Conservation (phyloP, 2,797 vertebrate genomes). For the Pelobates cultripes region DNA sequence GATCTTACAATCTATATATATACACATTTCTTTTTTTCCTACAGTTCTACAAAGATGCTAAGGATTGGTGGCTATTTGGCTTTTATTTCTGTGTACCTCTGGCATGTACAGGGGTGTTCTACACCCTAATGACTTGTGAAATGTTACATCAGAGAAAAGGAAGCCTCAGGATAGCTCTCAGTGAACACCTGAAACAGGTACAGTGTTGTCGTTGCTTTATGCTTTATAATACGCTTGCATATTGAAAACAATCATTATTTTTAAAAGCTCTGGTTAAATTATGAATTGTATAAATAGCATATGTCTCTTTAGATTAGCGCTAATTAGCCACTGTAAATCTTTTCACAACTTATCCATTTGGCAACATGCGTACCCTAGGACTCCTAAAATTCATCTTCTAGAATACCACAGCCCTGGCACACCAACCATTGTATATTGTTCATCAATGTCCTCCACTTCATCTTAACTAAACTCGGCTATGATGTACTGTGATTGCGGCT, state of each 20-base stretch:
- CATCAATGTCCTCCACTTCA: neutral
- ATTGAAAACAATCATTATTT: no score
- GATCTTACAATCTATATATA: no score
- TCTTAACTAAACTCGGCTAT: neutral
- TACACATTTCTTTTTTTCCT: slow-evolving; percentile 3
- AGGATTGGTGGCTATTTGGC: slow-evolving; percentile 97
- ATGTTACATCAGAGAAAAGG: slow-evolving; percentile 95
- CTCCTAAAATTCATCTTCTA: no score
- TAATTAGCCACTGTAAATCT: no score
- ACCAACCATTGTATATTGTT: neutral
- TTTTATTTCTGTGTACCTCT: slow-evolving; percentile 96
- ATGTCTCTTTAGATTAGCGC: no score
- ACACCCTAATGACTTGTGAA: slow-evolving; percentile 94
- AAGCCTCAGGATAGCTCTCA: slow-evolving; percentile 91
- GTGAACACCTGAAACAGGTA: slow-evolving; percentile 97
- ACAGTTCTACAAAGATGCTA: slow-evolving; percentile 85
- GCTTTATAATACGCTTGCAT: no score
- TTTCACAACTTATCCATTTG: no score
- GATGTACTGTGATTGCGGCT: neutral
- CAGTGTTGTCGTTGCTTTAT: no score
- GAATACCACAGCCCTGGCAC: no score
- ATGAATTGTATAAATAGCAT: no score
- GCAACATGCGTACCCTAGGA: no score
- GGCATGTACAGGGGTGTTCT: slow-evolving; percentile 89
- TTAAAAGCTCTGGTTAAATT: no score